Base-by-base conservation (phyloP, 2,888 invertebrate species). In the Drosophila planitibia region DNA sequence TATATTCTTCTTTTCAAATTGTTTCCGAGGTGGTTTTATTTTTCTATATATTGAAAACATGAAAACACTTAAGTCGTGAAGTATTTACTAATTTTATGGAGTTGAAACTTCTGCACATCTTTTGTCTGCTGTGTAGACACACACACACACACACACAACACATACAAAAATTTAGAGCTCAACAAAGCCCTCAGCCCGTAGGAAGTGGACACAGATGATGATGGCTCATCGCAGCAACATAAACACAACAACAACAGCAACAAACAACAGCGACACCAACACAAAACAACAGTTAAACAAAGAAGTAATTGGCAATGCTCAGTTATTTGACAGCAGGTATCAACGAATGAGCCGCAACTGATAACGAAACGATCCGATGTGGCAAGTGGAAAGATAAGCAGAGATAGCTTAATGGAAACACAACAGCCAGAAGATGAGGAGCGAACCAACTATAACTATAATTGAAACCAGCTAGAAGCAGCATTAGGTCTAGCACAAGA, bases 141-240 rank as follows among this genome's bases (percentile, higher is more conserved):
- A 22, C 22, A 44, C 22, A 12, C 44, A 44, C 22, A 4, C n/a
- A 19, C 37, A 37, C 16, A 37, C 41, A 41, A 2, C n/a, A 12
- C 22, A 0, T 0, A 12, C 59, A 61, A 64, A 49, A 37, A 52
- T 57, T 60, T 55, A 32, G 28, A 14, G 33, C 54, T 57, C 30
- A 41, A 32, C 63, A 52, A n/a, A 22, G 55, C 62, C 53, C 32
- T 35, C 70, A 63, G 57, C 57, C 57, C 25, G 33, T 61, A 35
- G 54, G 55, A 61, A 55, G 60, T 49, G 55, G 30, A 66, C 54
- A 33, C 55, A 49, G 49, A 33, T 35, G 49, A 55, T 19, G 41
- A 54, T 44, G 32, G 55, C 47, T 22, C 22, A 22, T 7, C 30
- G 25, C 30, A 30, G 22, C 22, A 32, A 19, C 35, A 47, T 37